Conservation (phyloP, 2,888 invertebrate species). For the Athalia circularis region DNA sequence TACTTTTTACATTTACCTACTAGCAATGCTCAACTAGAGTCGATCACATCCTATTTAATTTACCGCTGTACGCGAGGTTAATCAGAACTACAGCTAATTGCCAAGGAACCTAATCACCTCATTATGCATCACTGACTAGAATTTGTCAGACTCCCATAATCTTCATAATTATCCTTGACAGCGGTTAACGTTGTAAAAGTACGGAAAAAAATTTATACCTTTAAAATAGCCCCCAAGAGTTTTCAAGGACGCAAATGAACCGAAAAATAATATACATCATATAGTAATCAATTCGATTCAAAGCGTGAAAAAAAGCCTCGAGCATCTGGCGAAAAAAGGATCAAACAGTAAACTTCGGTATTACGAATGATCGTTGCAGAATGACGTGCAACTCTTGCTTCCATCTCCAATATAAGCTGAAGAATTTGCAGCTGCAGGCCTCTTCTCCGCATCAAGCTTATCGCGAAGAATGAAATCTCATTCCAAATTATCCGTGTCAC, state of each 20-base stretch:
- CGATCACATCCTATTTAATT: constrained; percentile 25
- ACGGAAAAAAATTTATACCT: background rate
- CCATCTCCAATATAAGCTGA: background rate
- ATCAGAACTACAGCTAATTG: constrained; percentile 32
- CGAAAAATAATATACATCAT: background rate
- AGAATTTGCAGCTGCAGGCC: constrained; percentile 12
- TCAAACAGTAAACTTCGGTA: background rate
- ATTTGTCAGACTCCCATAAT: constrained; percentile 24
- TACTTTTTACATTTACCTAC: background rate
- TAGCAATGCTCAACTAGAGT: background rate
- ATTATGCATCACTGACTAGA: background rate
- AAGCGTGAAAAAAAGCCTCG: constrained; percentile 14
- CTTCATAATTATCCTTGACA: background rate
- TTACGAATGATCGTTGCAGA: background rate
- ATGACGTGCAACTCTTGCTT: constrained; percentile 23
- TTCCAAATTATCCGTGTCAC: too few species aligned
- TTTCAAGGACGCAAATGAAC: background rate
- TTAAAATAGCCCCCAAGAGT: background rate
- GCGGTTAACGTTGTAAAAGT: background rate
- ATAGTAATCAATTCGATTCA: constrained; percentile 13
- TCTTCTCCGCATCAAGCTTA: too few species aligned
- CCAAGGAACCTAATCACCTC: constrained; percentile 12
- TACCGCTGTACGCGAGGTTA: background rate
- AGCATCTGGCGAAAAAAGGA: background rate
- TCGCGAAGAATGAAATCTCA: too few species aligned